These are phyloP conservation scores for Nestor notabilis DNA, from an alignment of 2,113 vertebrate species.

Conservation along the genomic window DNA sequence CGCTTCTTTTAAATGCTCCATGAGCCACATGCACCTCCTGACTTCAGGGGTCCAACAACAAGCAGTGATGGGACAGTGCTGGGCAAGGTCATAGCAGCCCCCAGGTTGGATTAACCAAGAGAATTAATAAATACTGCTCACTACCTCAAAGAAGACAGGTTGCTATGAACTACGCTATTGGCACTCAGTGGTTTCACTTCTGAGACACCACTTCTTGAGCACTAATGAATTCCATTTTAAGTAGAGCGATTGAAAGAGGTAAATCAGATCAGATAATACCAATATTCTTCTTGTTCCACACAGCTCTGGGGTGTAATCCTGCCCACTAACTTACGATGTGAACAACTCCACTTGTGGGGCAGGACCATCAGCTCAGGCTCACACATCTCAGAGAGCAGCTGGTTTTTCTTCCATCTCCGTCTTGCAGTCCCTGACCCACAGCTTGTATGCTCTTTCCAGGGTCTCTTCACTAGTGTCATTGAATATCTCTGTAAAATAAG, in stretches of 20 bases:
- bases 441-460: conserved; percentile 67
- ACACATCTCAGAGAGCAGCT: neutral
- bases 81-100: neutral
- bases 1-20: neutral
- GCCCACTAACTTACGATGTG: neutral
- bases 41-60: neutral
- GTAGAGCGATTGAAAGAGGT: neutral
- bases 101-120: neutral
- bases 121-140: neutral
- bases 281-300: neutral
- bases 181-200: neutral
- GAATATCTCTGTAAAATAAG: conserved; percentile 79
- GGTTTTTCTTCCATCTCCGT: neutral
- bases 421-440: conserved; percentile 76
- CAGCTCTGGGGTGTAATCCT: neutral
- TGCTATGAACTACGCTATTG: conserved; percentile 8
- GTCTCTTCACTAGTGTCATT: conserved; percentile 76
- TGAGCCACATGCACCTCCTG: neutral
- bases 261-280: neutral
- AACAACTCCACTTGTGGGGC: neutral
- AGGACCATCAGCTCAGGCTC: neutral
- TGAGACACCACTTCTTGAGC: neutral
- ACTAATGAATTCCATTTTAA: neutral
- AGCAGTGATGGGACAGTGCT: neutral
- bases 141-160: neutral